Conservation (phyloP, 2,888 invertebrate genomes). For the Rhopalosiphum nymphaeae region DNA sequence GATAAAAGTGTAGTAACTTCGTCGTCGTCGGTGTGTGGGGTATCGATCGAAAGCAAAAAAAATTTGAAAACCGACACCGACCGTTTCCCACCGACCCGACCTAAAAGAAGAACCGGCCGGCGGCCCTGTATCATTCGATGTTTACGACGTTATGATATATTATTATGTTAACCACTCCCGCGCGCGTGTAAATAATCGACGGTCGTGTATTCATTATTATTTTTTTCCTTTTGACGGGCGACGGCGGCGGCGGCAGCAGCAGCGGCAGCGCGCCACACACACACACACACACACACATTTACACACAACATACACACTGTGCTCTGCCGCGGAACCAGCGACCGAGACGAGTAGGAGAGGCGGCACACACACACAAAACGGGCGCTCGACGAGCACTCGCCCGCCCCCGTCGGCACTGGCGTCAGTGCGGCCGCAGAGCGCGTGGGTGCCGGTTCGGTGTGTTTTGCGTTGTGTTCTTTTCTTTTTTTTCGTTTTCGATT, state of each 20-base stretch:
- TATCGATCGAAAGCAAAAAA: neutral
- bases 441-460: neutral
- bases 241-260: neutral
- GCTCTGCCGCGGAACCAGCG: constrained; percentile 13
- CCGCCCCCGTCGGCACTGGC: constrained; percentile 40
- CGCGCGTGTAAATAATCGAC: neutral
- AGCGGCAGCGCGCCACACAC: neutral
- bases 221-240: constrained; percentile 5
- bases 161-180: neutral
- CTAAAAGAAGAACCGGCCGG: neutral
- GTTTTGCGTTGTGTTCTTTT: neutral
- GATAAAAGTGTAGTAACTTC: neutral
- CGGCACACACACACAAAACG: constrained; percentile 14
- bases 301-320: neutral
- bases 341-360: constrained; percentile 55
- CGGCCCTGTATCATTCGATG: neutral
- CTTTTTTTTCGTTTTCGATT: neutral
- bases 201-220: constrained; percentile 1
- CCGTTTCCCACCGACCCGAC: neutral
- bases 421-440: constrained; percentile 47
- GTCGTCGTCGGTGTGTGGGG: neutral
- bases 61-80: neutral
- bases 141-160: neutral
- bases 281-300: neutral
- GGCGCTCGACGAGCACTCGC: constrained; percentile 30